Base-by-base conservation (phyloP, 2,888 invertebrate species). In the Deilephila porcellus region DNA sequence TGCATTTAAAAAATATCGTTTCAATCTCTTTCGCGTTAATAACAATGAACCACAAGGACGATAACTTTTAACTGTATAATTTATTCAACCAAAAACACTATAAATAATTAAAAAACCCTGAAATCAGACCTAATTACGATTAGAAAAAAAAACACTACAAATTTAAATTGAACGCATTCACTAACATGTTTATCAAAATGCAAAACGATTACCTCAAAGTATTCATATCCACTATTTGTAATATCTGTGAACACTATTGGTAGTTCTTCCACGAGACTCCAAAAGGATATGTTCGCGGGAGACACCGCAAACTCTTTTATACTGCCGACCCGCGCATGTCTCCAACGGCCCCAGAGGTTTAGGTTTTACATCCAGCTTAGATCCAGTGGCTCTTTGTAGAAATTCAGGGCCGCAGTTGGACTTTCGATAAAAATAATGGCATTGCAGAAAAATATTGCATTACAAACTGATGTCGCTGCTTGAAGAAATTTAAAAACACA, bases 271-370 rank as follows among this genome's bases (percentile, higher is more conserved):
- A 34, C 17, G 17, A 25, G 20, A 67, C 17, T 20, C 67, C 17
- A 11, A 52, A 25, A 67, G 25, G 45, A 52, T 52, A 67, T 67
- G 67, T 52, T 52, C 45, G 45, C 6, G 25, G 25, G 25, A 25
- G 17, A 45, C 25, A 45, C 25, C 67, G 25, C 67, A 6, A 25
- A 17, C 52, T 52, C 20, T 67, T 67, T 45, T 67, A 67, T 64
- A 64, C n/a, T 8, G 25, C 1, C 1, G 17, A 52, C 25, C 52
- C 45, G 67, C 67, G 67, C 67, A 67, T 67, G 67, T 67, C 64
- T 37, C 64, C 20, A 25, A 64, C 64, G 25, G 20, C 25, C 52
- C 67, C 45, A 20, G 25, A 67, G 45, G 29, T 64, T 20, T 45
- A 29, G 4, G 32, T 19, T 63, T 56, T 34, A 63, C 34, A 63